Percentiles rank a stretch among this genome's conserved stretches.
Evolutionary conservation across 2,113 vertebrate genomes (phyloP).

Genomic region (Erinaceus europaeus): DNA sequence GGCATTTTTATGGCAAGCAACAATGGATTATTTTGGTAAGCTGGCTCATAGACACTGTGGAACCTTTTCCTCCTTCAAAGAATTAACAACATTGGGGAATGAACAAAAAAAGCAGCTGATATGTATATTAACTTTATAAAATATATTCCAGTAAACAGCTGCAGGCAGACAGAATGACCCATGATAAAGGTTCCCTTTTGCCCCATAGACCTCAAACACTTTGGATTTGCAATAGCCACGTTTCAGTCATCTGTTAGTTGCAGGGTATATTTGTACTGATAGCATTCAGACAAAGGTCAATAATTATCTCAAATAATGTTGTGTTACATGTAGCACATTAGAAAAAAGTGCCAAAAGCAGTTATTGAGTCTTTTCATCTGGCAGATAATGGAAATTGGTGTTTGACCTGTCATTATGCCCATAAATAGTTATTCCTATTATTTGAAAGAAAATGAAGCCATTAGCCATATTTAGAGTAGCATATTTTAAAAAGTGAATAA

Average conservation of each 20-base stretch:
- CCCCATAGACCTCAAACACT: accelerated
- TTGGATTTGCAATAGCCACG: background rate
- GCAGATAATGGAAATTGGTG: conserved; percentile 24
- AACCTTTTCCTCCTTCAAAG: background rate
- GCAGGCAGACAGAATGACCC: background rate
- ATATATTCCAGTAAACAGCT: background rate
- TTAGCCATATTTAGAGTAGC: conserved; percentile 54
- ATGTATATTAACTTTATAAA: background rate
- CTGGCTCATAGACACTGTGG: background rate
- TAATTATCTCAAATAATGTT: conserved; percentile 41
- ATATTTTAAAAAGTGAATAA: conserved; percentile 45
- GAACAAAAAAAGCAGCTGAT: background rate
- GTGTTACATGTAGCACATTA: conserved; percentile 1
- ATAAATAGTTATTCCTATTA: conserved; percentile 61
- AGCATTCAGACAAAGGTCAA: background rate
- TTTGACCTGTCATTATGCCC: conserved; percentile 27
- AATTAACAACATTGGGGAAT: background rate
- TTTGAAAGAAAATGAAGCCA: conserved; percentile 35
- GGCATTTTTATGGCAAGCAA: background rate
- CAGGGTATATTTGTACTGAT: background rate
- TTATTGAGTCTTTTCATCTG: conserved; percentile 46
- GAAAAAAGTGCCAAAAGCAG: background rate
- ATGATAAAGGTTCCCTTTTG: background rate
- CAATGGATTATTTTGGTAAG: background rate
- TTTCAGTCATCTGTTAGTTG: background rate